These are phyloP conservation scores for Potamarius usumacintae DNA, from an alignment of 2,113 vertebrate genomes.

Conservation along the genomic window DNA sequence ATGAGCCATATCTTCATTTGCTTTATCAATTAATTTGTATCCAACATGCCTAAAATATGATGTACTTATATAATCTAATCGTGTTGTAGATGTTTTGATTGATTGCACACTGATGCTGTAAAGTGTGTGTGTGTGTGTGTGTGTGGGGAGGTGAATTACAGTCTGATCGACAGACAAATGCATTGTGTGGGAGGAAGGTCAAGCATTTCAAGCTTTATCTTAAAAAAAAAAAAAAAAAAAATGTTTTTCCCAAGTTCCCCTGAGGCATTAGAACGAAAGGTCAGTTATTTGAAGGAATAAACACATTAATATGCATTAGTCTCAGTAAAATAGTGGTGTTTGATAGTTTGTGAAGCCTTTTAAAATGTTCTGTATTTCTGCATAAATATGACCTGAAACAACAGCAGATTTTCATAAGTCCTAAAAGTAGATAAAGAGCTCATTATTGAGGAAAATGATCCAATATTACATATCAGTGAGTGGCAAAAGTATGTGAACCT, in stretches of 20 bases:
- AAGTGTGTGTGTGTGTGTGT: background rate
- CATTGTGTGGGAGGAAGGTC: conserved; percentile 25
- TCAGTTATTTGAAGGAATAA: conserved; percentile 5
- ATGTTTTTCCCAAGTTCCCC: conserved; percentile 9
- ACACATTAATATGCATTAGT: conserved; percentile 21
- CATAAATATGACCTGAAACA: no score
- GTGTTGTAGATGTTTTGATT: background rate
- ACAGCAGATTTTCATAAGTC: no score
- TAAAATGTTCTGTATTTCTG: no score
- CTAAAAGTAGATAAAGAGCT: no score
- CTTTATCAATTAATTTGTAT: background rate
- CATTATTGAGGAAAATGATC: no score
- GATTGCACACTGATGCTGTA: background rate
- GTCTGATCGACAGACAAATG: conserved; percentile 25
- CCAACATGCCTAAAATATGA: background rate
- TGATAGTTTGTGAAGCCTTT: no score
- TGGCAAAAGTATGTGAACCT: no score
- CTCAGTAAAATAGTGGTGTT: background rate
- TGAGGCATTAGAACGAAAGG: conserved; percentile 14
- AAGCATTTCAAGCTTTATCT: conserved; percentile 26
- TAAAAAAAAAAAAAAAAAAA: background rate
- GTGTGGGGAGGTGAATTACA: conserved; percentile 7
- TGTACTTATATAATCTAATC: background rate
- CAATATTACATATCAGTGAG: no score
- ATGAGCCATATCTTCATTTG: background rate